A percentile compares a stretch with the other conserved stretches of the same genome.
Conservation (phyloP, 2,797 vertebrate species). For the Pipistrellus pygmaeus region DNA sequence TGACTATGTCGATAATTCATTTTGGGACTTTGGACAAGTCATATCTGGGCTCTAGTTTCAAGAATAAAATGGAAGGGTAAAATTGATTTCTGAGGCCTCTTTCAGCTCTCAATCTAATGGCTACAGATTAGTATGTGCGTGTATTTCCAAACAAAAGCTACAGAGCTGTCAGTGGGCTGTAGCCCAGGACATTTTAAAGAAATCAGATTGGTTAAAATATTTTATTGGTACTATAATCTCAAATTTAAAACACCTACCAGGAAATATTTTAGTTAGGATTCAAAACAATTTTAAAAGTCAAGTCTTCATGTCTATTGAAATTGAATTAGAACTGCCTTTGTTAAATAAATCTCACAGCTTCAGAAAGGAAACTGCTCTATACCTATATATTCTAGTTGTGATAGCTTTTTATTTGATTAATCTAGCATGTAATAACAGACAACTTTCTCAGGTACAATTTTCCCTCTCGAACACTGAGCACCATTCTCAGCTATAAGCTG, state of each 20-base stretch:
- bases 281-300: constrained; percentile 51
- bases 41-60: constrained; percentile 38
- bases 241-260: constrained; percentile 43
- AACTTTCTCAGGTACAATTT: constrained; percentile 9
- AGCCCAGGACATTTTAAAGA: not conserved
- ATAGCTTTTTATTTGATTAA: constrained; percentile 49
- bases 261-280: constrained; percentile 68
- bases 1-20: constrained; percentile 16
- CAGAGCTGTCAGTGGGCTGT: not conserved
- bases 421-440: constrained; percentile 34
- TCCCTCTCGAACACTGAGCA: not conserved
- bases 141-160: not conserved
- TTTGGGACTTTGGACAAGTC: constrained; percentile 24
- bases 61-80: constrained; percentile 41
- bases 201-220: constrained; percentile 45
- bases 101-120: constrained; percentile 9
- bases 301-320: constrained; percentile 7
- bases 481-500: not conserved
- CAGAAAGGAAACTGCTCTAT: constrained; percentile 32
- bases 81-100: constrained; percentile 48
- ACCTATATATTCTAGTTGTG: not conserved
- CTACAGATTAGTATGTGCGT: not conserved
- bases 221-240: constrained; percentile 21
- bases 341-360: constrained; percentile 45
- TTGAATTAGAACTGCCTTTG: constrained; percentile 35